A percentile compares a stretch with the other conserved stretches of the same genome.
Evolutionary conservation across 2,113 vertebrate genomes (phyloP).

Genomic region (Mobula birostris): DNA sequence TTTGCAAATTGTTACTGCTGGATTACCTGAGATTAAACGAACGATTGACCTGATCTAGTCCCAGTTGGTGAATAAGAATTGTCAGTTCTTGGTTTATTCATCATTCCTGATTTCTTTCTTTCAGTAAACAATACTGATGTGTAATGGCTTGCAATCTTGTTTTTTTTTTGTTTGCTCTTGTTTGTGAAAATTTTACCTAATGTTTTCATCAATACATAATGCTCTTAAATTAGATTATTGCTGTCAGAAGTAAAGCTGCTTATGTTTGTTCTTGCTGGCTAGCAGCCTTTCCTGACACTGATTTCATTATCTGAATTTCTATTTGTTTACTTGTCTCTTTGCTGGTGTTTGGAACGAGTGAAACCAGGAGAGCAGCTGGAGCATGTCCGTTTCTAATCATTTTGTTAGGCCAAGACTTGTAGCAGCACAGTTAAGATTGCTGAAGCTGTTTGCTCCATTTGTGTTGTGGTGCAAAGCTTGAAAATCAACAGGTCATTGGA

Average conservation of each 20-base stretch:
- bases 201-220: not conserved
- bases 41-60: not conserved
- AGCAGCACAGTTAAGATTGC: not conserved
- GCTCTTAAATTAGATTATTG: slow-evolving; percentile 9
- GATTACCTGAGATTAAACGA: slow-evolving; percentile 12
- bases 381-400: not conserved
- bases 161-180: not conserved
- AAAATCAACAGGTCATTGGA: not conserved
- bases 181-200: not conserved
- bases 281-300: not conserved
- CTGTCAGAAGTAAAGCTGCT: not conserved
- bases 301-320: not conserved
- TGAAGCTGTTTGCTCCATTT: not conserved
- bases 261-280: slow-evolving; percentile 2
- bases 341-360: not conserved
- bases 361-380: not conserved
- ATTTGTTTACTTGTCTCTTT: not conserved
- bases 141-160: not conserved
- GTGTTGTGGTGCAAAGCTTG: not conserved
- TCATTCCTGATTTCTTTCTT: not conserved
- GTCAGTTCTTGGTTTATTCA: not conserved
- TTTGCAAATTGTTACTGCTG: not conserved
- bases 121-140: not conserved
- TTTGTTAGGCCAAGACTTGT: not conserved
- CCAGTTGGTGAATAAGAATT: not conserved